Evolutionary conservation across 2,797 vertebrate species (phyloP).

Genomic region (Lagocephalus sceleratus): DNA sequence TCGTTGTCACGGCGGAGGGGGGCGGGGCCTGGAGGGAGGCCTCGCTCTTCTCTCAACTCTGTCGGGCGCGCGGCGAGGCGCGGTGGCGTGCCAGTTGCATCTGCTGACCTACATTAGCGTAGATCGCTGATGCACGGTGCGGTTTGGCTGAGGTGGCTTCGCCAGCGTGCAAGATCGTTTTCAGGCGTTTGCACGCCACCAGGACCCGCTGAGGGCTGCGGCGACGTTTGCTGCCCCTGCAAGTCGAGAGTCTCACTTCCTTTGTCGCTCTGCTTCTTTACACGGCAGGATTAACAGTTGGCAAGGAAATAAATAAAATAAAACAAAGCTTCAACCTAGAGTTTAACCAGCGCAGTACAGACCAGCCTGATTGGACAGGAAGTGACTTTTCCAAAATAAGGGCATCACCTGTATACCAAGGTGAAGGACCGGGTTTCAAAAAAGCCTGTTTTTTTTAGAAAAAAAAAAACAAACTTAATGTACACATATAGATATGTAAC

Average conservation of each 20-base stretch:
- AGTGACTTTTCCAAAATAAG: no score
- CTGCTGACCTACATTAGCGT: neutral
- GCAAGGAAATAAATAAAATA: neutral
- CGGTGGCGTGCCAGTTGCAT: neutral
- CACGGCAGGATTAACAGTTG: conserved; percentile 8
- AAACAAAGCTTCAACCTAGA: neutral
- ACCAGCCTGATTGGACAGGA: no score
- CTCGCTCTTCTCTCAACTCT: conserved; percentile 7
- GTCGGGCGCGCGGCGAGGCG: neutral
- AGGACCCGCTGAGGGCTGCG: conserved; percentile 6
- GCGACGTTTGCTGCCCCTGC: conserved; percentile 5
- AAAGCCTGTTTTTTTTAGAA: no score
- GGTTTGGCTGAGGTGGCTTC: neutral
- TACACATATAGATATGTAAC: neutral
- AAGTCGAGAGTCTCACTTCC: conserved; percentile 39
- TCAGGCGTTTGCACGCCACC: neutral
- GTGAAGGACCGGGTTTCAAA: no score
- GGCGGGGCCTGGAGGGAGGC: neutral
- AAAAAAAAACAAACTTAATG: no score
- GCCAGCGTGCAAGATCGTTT: conserved; percentile 2
- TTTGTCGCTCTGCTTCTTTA: conserved; percentile 40
- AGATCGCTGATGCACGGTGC: neutral
- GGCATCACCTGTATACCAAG: no score
- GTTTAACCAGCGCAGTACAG: no score
- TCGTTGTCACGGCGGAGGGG: conserved; percentile 44